phyloP scores from a whole-genome alignment of 1,140 invertebrate species.

The Drosophila tristis region DNA sequence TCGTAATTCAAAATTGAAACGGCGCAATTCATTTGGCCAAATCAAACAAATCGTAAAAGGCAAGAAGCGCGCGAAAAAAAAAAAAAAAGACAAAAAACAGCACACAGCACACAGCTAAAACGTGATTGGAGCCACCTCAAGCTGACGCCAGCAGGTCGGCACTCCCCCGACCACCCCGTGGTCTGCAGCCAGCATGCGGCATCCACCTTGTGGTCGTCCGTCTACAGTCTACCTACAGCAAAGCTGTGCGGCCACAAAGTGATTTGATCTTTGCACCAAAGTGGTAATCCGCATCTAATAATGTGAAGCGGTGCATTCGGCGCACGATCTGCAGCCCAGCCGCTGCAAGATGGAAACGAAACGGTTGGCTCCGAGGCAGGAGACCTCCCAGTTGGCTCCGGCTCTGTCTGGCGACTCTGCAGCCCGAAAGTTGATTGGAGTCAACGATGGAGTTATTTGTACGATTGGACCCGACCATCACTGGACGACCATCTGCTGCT shows the following conservation, averaged over 20 bases:
- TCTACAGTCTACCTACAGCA: slow-evolving; percentile 11
- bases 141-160: slow-evolving; percentile 65
- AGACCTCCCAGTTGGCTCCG: slow-evolving; percentile 67
- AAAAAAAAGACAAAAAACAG: slow-evolving; percentile 1
- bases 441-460: slow-evolving; percentile 83
- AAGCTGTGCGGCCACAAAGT: slow-evolving; percentile 65
- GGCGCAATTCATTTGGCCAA: slow-evolving; percentile 80
- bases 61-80: slow-evolving; percentile 62
- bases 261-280: slow-evolving; percentile 83
- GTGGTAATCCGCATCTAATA: slow-evolving; percentile 83
- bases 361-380: slow-evolving; percentile 1
- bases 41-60: slow-evolving; percentile 82
- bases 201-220: slow-evolving; percentile 14
- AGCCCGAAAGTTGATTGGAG: slow-evolving; percentile 76
- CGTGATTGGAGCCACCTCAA: slow-evolving; percentile 80
- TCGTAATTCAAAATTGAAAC: slow-evolving; percentile 77
- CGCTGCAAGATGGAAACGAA: slow-evolving; percentile 1
- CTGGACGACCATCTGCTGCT: slow-evolving; percentile 26
- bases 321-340: slow-evolving; percentile 64
- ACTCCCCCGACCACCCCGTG: slow-evolving; percentile 17
- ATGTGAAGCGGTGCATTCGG: slow-evolving; percentile 80
- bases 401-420: slow-evolving; percentile 41
- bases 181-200: slow-evolving; percentile 4
- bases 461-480: slow-evolving; percentile 42
- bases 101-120: slow-evolving; percentile 38